Base-by-base conservation (phyloP, 2,888 invertebrate genomes). In the Apamea crenata region DNA sequence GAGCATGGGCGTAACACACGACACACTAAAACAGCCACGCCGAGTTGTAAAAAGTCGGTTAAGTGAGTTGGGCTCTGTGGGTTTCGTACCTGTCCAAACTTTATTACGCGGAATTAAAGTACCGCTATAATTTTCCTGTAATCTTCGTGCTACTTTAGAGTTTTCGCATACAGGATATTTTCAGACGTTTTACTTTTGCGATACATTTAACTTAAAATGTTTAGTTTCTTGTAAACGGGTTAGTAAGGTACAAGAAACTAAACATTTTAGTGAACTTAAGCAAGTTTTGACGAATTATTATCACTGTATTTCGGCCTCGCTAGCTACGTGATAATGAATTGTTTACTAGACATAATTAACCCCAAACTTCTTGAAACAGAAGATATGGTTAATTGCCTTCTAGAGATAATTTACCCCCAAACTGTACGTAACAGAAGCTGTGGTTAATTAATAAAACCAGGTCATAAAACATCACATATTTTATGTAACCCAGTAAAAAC, bases 31-130 rank as follows among this genome's bases (percentile, higher is more conserved):
- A 79, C 78, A 79, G 77, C 82, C 75, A 80, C 72, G 82, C 69
- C 50, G 81, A 79, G 82, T 81, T 86, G 82, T 88, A 89, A 88
- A 88, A 89, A 88, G 82, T 83, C 81, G 78, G 81, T 84, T 88
- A 82, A 88, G 84, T 88, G 88, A 89, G 81, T 82, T 81, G 77
- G 81, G 86, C 74, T 87, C 80, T 84, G 86, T 77, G 88, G 88
- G 83, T 86, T 89, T 83, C 80, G 82, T 88, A 88, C 88, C 87
- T 89, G 88, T 89, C 88, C 85, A 88, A 88, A 88, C 88, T 88
- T 88, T 89, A 89, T 89, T 89, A 84, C 84, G 78, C 77, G 74
- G 80, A 86, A 83, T 88, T 89, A 84, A 88, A 88, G 84, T 83
- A 88, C 88, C 78, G 86, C 88, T 86, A 89, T 88, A 89, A 89